Evolutionary conservation across 2,113 vertebrate species (phyloP).

Genomic region (Mormoops blainvillei): DNA sequence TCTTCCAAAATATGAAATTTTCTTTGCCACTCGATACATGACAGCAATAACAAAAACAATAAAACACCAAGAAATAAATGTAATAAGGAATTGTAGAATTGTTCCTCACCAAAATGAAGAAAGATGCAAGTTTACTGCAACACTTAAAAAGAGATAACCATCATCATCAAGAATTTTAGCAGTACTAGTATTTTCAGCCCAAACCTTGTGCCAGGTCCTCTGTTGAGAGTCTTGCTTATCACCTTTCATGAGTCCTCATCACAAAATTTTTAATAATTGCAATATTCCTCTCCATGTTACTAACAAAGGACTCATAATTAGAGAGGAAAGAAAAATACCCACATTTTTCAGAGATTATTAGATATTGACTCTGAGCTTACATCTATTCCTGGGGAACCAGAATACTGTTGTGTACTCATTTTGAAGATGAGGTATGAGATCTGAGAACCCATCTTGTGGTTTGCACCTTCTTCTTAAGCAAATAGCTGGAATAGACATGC

Average conservation of each 20-base stretch:
- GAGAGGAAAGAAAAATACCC: not conserved
- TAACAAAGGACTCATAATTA: not conserved
- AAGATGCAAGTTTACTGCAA: not conserved
- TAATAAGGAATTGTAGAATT: not conserved
- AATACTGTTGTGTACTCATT: not conserved
- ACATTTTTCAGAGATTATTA: not conserved
- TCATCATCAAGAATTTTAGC: not conserved
- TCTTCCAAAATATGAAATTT: not conserved
- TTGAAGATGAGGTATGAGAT: not conserved
- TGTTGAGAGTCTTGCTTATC: not conserved
- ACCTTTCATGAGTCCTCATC: not conserved
- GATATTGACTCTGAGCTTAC: not conserved
- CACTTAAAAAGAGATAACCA: not conserved
- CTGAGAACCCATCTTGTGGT: not conserved
- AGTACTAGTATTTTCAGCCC: not conserved
- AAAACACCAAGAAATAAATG: not conserved
- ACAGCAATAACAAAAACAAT: not conserved
- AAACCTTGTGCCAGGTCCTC: not conserved
- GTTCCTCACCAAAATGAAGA: not conserved
- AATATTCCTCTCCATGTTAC: not conserved
- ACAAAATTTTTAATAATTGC: not conserved
- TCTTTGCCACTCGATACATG: not conserved
- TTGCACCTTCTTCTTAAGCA: rapidly evolving
- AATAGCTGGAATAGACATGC: not conserved
- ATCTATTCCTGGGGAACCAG: not conserved